Conservation (phyloP, 2,797 vertebrate genomes). For the Cygnus olor region DNA sequence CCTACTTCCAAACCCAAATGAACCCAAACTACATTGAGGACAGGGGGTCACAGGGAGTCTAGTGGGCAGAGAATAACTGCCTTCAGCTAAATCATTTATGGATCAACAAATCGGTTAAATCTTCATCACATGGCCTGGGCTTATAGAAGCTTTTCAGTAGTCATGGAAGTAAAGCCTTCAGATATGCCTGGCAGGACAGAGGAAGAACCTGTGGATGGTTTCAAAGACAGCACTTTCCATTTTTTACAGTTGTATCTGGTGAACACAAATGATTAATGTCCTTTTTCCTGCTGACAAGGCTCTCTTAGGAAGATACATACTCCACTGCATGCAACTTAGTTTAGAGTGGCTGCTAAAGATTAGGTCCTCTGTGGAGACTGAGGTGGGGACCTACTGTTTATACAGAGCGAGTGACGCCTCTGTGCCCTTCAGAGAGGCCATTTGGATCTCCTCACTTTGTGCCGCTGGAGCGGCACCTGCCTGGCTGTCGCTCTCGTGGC, state of each 20-base stretch:
- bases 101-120: background rate
- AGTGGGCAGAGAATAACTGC: background rate
- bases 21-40: background rate
- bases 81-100: background rate
- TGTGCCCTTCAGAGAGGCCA: background rate
- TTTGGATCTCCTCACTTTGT: background rate
- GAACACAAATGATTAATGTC: background rate
- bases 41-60: background rate
- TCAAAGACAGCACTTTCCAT: background rate
- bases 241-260: background rate
- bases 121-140: background rate
- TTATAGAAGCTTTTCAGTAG: background rate
- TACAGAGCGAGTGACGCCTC: background rate
- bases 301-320: background rate
- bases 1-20: background rate
- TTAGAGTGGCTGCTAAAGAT: background rate
- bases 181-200: background rate
- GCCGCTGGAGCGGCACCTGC: background rate
- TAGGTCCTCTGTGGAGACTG: background rate
- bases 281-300: background rate
- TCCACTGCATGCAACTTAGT: background rate
- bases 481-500: background rate
- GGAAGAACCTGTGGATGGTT: background rate
- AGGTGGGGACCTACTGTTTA: background rate
- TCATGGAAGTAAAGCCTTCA: constrained; percentile 5